Percentiles rank a stretch among this genome's conserved stretches.
Evolutionary conservation across 1,140 invertebrate species (phyloP).

Genomic region (Brachionus manjavacas): DNA sequence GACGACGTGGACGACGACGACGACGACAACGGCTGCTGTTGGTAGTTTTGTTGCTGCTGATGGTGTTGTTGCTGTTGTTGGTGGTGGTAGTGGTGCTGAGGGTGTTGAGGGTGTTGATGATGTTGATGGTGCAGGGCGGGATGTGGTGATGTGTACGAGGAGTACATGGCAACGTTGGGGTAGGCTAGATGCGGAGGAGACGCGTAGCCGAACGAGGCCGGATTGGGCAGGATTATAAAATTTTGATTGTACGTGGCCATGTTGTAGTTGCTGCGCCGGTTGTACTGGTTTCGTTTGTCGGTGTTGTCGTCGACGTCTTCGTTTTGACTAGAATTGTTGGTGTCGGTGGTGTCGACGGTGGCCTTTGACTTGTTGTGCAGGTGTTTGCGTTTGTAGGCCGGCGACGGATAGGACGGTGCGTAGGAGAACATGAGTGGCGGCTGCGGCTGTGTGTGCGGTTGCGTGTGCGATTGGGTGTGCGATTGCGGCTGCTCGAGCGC

Average conservation of each 20-base stretch:
- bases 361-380: neutral
- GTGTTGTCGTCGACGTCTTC: neutral
- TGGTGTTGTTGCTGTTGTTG: too few species aligned
- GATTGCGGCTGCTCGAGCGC: too few species aligned
- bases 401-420: neutral
- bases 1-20: neutral
- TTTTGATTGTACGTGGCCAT: neutral
- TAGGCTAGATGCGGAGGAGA: neutral
- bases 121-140: neutral
- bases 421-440: neutral
- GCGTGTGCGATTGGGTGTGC: too few species aligned
- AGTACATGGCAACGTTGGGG: neutral
- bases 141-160: neutral
- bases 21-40: neutral
- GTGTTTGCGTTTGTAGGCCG: neutral
- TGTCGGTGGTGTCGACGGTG: too few species aligned
- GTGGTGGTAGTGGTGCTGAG: too few species aligned
- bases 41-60: too few species aligned
- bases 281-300: neutral
- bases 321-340: neutral
- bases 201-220: neutral
- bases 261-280: neutral
- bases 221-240: neutral
- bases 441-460: too few species aligned
- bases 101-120: too few species aligned